These are phyloP conservation scores for Euspilapteryx auroguttella DNA, from an alignment of 2,888 invertebrate species.

Conservation along the genomic window DNA sequence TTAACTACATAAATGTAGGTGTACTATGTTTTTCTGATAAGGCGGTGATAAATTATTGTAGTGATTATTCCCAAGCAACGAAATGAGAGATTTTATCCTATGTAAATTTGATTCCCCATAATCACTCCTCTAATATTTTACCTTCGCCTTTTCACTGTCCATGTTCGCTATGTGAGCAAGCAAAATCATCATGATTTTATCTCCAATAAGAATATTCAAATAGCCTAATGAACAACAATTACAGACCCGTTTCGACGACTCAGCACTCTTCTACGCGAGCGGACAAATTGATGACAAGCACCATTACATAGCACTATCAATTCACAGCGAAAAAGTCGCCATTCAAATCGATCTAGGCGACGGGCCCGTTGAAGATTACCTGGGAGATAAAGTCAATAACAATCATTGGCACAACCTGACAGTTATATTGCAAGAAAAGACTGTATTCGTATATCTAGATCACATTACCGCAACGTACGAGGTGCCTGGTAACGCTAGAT, in stretches of 20 bases:
- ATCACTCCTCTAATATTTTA: no score
- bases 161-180: no score
- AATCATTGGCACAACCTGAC: constrained; percentile 90
- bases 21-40: no score
- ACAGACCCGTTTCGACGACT: constrained; percentile 88
- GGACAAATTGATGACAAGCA: constrained; percentile 86
- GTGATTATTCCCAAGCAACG: no score
- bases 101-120: no score
- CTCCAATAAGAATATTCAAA: no score
- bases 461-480: constrained; percentile 69
- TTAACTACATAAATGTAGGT: no score
- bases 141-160: no score
- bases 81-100: no score
- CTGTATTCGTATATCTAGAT: constrained; percentile 76
- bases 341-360: constrained; percentile 89
- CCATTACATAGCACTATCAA: constrained; percentile 87
- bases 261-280: constrained; percentile 89
- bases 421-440: constrained; percentile 76
- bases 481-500: constrained; percentile 66
- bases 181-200: no score
- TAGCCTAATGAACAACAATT: constrained; percentile 12
- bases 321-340: constrained; percentile 80
- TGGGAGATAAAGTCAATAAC: constrained; percentile 71
- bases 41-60: no score
- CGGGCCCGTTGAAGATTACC: constrained; percentile 67